These are phyloP conservation scores for Drosophila seguyi DNA, from an alignment of 1,140 invertebrate species.

Conservation along the genomic window DNA sequence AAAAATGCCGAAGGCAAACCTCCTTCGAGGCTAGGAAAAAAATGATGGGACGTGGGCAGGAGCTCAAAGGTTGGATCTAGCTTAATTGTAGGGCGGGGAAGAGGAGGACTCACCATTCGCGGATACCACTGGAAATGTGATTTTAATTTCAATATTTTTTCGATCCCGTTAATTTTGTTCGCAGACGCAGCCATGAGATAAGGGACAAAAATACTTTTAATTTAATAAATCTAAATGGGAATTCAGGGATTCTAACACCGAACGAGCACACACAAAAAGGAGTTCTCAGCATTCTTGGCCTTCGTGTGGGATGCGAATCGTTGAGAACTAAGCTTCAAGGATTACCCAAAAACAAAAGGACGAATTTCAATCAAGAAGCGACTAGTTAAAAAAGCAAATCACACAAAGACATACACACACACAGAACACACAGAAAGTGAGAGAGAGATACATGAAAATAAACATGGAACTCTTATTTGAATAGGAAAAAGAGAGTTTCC, in stretches of 20 bases:
- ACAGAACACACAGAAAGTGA: slow-evolving; percentile 16
- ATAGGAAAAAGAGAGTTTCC: slow-evolving; percentile 17
- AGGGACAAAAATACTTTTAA: slow-evolving; percentile 41
- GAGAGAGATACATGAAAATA: slow-evolving; percentile 8
- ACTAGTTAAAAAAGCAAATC: slow-evolving; percentile 54
- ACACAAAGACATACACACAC: slow-evolving; percentile 11
- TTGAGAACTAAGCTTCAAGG: slow-evolving; percentile 42
- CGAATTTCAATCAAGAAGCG: slow-evolving; percentile 49
- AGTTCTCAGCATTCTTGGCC: slow-evolving; percentile 41
- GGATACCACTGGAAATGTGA: slow-evolving; percentile 79
- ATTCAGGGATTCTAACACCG: slow-evolving; percentile 37
- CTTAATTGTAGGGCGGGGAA: slow-evolving; percentile 1
- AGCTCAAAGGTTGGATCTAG: slow-evolving; percentile 24
- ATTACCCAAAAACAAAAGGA: slow-evolving; percentile 48
- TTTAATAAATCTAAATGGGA: slow-evolving; percentile 49
- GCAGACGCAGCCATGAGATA: slow-evolving; percentile 36
- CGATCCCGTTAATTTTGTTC: slow-evolving; percentile 43
- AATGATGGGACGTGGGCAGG: slow-evolving; percentile 7
- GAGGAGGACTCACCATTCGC: slow-evolving; percentile 78
- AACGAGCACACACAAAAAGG: slow-evolving; percentile 15
- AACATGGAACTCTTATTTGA: slow-evolving; percentile 22
- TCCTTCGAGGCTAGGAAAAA: slow-evolving; percentile 11
- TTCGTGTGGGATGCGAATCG: slow-evolving; percentile 38
- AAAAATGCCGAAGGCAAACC: slow-evolving; percentile 6
- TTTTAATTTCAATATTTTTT: slow-evolving; percentile 46